These are phyloP conservation scores for Acrobasis suavella DNA, from an alignment of 2,888 invertebrate genomes.

Conservation along the genomic window DNA sequence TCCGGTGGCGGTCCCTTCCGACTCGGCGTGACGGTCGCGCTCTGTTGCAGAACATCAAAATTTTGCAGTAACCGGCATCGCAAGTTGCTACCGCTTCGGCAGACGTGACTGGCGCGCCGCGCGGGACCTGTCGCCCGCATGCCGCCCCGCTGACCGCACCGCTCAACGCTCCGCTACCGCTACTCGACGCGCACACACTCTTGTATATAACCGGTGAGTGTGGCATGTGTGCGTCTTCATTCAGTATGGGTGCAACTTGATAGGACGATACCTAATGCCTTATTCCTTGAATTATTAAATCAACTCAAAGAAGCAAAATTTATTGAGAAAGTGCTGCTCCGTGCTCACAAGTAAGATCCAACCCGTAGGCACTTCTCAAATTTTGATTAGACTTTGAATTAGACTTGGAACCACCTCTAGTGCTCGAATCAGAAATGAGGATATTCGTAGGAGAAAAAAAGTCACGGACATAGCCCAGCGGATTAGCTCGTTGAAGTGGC, in stretches of 20 bases:
- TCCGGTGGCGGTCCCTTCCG: conserved; percentile 11
- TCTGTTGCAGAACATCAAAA: conserved; percentile 81
- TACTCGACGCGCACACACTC: conserved; percentile 27
- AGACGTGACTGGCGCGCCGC: conserved; percentile 92
- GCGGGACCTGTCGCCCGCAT: conserved; percentile 60
- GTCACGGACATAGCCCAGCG: no score
- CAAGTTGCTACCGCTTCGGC: conserved; percentile 97
- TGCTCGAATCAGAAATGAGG: no score
- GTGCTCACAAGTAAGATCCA: no score
- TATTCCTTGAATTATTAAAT: no score
- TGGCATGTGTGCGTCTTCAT: background rate
- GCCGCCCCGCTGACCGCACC: conserved; percentile 38
- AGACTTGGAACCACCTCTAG: no score
- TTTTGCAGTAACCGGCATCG: conserved; percentile 98
- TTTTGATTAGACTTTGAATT: no score
- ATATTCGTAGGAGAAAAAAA: no score
- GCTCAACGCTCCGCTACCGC: conserved; percentile 26
- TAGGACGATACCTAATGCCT: background rate
- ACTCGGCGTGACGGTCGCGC: conserved; percentile 20
- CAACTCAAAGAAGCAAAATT: no score
- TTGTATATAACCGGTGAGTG: conserved; percentile 23
- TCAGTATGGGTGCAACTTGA: background rate
- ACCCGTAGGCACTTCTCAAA: no score
- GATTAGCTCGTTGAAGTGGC: no score
- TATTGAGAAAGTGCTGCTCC: no score